Base-by-base conservation (phyloP, 37 sponge, comb jelly and placozoan genomes). In the Bolinopsis microptera region DNA sequence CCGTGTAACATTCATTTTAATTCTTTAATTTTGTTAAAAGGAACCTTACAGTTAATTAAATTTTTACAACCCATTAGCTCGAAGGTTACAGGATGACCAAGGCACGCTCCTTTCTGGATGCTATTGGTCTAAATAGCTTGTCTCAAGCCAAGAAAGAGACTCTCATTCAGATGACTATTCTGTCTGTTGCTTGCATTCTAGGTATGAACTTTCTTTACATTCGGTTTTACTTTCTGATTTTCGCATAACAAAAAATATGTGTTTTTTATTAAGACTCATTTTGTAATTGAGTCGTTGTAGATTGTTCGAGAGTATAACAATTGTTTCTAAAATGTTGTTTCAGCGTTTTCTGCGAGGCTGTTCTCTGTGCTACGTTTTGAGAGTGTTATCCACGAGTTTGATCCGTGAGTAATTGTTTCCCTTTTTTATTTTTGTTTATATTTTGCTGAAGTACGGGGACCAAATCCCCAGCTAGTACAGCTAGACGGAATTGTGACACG, bases 331-430 rank as follows among this genome's bases (percentile, higher is more conserved):
- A n/a, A n/a, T n/a, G n/a, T n/a, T 23, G 32, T 75, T 94, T 72
- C 83, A 96, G 99, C 99, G 0, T 98, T 98, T 92, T 95, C 99
- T 38, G 96, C 97, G 0, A 94, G 99, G 41, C 94, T 98, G 92
- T 98, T 98, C 94, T 97, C 99, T 70, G 99, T 98, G 1, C 92
- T 98, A 35, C 94, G 99, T 21, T 98, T 98, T 93, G 99, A 98
- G 94, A 98, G 97, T 83, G 99, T 98, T 33, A 98, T 98, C 70
- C 99, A 98, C 95, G 99, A 98, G 39, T 98, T 98, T 93, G 99
- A 98, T 96, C 99, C 99, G 95, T 97, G 93, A 94, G 97, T 95
- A 40, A 25, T 69, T 39, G 21, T 69, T 70, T n/a, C n/a, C n/a
- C n/a, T n/a, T n/a, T n/a, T n/a, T n/a, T n/a, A n/a, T n/a, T n/a